Evolutionary conservation across 2,113 vertebrate species (phyloP), one percentile per base, ranked within the genome.

Genomic region (Gnathonemus longibarbis): DNA sequence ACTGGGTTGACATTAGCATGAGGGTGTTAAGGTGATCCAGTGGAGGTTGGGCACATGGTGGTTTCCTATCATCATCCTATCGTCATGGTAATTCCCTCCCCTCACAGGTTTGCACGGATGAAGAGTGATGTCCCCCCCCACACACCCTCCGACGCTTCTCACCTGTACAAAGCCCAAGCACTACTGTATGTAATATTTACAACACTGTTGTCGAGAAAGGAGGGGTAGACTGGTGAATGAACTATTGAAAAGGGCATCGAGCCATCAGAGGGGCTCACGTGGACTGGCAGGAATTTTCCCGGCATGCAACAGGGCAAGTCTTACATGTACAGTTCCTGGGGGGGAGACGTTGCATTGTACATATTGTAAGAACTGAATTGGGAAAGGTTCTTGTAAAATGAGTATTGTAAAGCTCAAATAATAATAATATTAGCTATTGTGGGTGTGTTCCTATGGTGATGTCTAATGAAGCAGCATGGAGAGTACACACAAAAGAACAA

Each of bases 51-150:
- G 8, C 58, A 66, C n/a, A 66, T 66, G 62, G 58, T 24, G 19
- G 21, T 83, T 84, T 84, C 80, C 42, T 3, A 5, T 56, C 49
- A 19, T 58, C 11, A 42, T 42, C 39, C 39, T 4, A 42, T 42
- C 31, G 2, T 17, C 52, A 24, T 2, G 5, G 70, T 35, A 77
- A 77, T 77, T 66, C 27, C 53, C 50, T 94, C 52, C 48, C 90
- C 58, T 90, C 93, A 21, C 94, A 99, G 98, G 98, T 99, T 91
- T 99, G 98, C 96, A 99, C 98, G 90, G 98, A 99, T 85, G 98
- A 99, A 96, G 98, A 99, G 94, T 99, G 96, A 99, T 91, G 90
- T 58, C 90, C n/a, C 62, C 62, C 62, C 62, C 24, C 52, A 53
- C 17, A 53, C 17, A 11, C 62, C 62, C 62, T 66, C 89, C 89